These are phyloP conservation scores for Kryptopterus vitreolus DNA, from an alignment of 2,797 vertebrate species.

Conservation along the genomic window DNA sequence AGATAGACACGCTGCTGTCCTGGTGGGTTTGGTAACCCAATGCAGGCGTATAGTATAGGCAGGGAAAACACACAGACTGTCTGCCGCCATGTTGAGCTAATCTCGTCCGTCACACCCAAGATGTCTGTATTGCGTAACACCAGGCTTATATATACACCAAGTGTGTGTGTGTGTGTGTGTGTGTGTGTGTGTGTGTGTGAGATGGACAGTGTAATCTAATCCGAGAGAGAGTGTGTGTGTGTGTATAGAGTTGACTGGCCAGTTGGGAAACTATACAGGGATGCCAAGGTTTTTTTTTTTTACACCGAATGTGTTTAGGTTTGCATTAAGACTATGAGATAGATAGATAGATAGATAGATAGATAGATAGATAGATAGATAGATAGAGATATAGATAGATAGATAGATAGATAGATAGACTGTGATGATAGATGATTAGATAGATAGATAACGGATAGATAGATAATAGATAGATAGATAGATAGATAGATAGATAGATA, in stretches of 20 bases:
- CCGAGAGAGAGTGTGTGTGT: background rate
- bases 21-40: conserved; percentile 15
- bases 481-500: too few relatives aligned
- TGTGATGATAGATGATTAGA: too few relatives aligned
- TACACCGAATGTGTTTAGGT: too few relatives aligned
- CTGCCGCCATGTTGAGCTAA: conserved; percentile 16
- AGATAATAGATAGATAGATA: too few relatives aligned
- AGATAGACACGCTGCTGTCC: background rate
- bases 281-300: background rate
- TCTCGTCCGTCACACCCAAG: background rate
- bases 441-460: too few relatives aligned
- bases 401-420: too few relatives aligned
- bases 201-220: too few relatives aligned
- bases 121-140: conserved; percentile 19
- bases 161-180: background rate
- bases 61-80: background rate
- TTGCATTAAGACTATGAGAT: too few relatives aligned
- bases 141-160: background rate
- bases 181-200: background rate
- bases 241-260: too few relatives aligned
- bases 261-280: background rate
- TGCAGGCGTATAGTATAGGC: background rate
- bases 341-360: too few relatives aligned
- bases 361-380: too few relatives aligned
- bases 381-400: too few relatives aligned